Base-by-base conservation (phyloP, 2,888 invertebrate species). In the Minunthozetes semirufus region DNA sequence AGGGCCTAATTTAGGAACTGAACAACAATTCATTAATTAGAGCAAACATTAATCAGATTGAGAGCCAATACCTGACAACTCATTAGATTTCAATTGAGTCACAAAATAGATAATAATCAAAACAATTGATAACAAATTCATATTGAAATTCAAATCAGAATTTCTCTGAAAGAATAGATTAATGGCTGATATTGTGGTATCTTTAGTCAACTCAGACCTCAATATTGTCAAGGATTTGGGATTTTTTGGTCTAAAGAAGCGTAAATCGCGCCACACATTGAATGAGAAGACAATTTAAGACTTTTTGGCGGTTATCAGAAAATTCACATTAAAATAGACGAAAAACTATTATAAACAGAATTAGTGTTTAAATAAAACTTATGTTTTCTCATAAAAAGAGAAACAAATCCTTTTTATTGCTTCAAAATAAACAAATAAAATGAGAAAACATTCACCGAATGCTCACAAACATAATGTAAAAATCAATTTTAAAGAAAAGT, bases 211-310 rank as follows among this genome's bases (percentile, higher is more conserved):
- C 19, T 22, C 13, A 22, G 15, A 5, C 17, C 13, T 17, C 17
- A 48, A 48, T 48, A 17, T 11, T 17, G 48, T 48, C 15, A 8
- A 8, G 17, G 17, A 48, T 3, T 22, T 8, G 33, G 11, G 5
- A 63, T 4, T 33, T 63, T 13, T 6, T 25, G 8, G n/a, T 19
- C 9, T 13, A n/a, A 33, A 17, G 15, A 2, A 2, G 11, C 17
- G n/a, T 4, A 33, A 11, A 63, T 63, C 13, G 63, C 33, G 63
- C 27, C 63, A 63, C 63, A 63, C 33, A 29, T 63, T 63, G 63
- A 5, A 29, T 33, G 33, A 63, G 33, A 63, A 25, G n/a, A 33
- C 63, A 63, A 27, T 29, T 29, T 63, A 13, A 9, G 19, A 17
- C n/a, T 29, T 15, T 15, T 33, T 11, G 59, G 59, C 59, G 25